phyloP scores from a whole-genome alignment of 2,888 invertebrate genomes.

The Dicycla oo region DNA sequence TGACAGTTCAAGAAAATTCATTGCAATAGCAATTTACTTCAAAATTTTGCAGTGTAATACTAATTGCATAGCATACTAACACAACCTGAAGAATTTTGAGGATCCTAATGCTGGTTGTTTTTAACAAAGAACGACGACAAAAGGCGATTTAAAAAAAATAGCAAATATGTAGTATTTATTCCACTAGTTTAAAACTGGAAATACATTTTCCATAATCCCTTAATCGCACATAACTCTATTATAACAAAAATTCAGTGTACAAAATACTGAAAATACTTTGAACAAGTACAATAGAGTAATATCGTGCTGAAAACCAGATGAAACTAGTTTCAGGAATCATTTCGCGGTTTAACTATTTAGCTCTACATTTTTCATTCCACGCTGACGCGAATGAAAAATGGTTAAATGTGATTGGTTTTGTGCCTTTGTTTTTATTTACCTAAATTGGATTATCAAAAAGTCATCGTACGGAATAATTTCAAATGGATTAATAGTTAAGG shows the following conservation, averaged over 20 bases:
- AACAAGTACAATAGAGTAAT: constrained; percentile 25
- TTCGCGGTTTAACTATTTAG: constrained; percentile 25
- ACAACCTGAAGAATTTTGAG: too few species aligned
- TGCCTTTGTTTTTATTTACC: neutral
- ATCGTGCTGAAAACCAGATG: constrained; percentile 46
- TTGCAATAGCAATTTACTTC: too few species aligned
- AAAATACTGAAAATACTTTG: constrained; percentile 12
- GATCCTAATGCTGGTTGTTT: too few species aligned
- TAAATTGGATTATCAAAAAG: constrained; percentile 8
- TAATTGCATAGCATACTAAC: too few species aligned
- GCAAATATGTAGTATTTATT: neutral
- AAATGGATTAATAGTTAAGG: too few species aligned
- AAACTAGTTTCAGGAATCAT: constrained; percentile 48
- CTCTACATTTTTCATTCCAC: constrained; percentile 29
- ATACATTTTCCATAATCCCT: constrained; percentile 6
- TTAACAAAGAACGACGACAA: neutral
- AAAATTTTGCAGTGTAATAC: too few species aligned
- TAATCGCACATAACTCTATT: neutral
- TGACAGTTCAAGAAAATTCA: neutral
- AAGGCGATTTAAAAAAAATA: neutral
- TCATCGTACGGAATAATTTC: neutral
- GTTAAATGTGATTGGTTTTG: constrained; percentile 7
- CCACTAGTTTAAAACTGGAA: neutral
- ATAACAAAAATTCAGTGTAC: constrained; percentile 9
- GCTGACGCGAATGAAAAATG: constrained; percentile 24